Percentiles rank a stretch among this genome's conserved stretches.
phyloP scores from a whole-genome alignment of 1,140 invertebrate species.

The Meloidogyne chitwoodi region DNA sequence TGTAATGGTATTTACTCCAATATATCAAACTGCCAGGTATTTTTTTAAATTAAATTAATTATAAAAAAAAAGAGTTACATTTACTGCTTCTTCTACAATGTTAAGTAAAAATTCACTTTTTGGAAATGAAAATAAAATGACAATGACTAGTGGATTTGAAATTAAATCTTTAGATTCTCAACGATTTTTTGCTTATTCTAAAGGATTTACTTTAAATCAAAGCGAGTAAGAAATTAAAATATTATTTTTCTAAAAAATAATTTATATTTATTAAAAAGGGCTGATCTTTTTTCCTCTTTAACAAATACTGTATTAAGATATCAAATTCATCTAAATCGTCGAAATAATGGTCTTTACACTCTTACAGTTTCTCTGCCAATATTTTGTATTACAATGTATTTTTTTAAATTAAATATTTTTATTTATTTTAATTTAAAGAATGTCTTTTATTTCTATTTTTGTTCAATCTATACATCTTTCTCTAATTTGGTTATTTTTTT shows the following conservation, averaged over 20 bases:
- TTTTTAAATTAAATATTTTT: not conserved
- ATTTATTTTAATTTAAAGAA: not conserved
- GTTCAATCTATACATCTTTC: not conserved
- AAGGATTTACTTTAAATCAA: conserved; percentile 9
- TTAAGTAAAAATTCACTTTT: conserved; percentile 2
- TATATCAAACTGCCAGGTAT: not conserved
- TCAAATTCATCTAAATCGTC: conserved; percentile 6
- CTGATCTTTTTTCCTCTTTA: not conserved
- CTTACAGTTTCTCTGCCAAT: conserved; percentile 7
- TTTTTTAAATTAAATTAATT: not conserved
- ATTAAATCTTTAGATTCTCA: conserved; percentile 1
- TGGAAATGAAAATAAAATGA: conserved; percentile 6
- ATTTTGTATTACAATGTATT: conserved; percentile 11
- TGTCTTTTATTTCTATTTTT: conserved; percentile 11
- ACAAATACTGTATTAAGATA: conserved; percentile 16
- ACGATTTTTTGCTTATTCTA: conserved; percentile 6
- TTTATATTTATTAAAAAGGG: not conserved
- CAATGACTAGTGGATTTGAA: conserved; percentile 14
- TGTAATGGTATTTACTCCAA: conserved; percentile 9
- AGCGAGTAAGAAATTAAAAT: conserved; percentile 4
- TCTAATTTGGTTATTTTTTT: conserved; percentile 5
- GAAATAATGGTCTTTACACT: not conserved
- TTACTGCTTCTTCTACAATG: conserved; percentile 6
- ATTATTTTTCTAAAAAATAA: not conserved
- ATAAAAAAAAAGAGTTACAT: conserved; percentile 1